Conservation (phyloP, 1,140 invertebrate genomes). For the Bombus soroeensis region DNA sequence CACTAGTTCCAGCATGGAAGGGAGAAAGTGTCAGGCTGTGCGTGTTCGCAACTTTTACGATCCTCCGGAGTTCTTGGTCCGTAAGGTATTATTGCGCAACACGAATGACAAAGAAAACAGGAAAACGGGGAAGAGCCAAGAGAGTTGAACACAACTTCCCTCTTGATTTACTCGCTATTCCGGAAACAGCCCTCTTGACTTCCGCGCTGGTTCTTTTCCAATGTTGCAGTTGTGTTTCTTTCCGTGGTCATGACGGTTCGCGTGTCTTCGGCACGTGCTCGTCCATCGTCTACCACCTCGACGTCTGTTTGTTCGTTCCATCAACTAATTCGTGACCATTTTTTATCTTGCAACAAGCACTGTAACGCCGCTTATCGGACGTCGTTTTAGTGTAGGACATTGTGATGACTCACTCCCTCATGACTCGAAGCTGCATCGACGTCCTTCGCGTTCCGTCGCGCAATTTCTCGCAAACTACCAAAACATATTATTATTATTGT, state of each 20-base stretch:
- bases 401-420: conserved; percentile 5
- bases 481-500: no score
- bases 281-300: background rate
- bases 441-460: no score
- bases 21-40: conserved; percentile 21
- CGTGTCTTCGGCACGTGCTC: conserved; percentile 46
- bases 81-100: conserved; percentile 27
- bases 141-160: background rate
- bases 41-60: conserved; percentile 50
- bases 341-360: background rate
- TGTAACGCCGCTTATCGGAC: conserved; percentile 11
- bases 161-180: background rate
- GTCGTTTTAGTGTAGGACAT: conserved; percentile 8
- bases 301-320: background rate
- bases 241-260: background rate
- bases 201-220: background rate
- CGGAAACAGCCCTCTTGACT: conserved; percentile 2
- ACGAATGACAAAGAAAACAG: conserved; percentile 17
- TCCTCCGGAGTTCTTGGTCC: conserved; percentile 25
- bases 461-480: no score
- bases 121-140: background rate
- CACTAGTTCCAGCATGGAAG: conserved; percentile 9
- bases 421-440: background rate
- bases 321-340: conserved; percentile 9
- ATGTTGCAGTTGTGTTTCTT: background rate